Conservation (phyloP, 2,888 invertebrate genomes). For the Elysia crispata region DNA sequence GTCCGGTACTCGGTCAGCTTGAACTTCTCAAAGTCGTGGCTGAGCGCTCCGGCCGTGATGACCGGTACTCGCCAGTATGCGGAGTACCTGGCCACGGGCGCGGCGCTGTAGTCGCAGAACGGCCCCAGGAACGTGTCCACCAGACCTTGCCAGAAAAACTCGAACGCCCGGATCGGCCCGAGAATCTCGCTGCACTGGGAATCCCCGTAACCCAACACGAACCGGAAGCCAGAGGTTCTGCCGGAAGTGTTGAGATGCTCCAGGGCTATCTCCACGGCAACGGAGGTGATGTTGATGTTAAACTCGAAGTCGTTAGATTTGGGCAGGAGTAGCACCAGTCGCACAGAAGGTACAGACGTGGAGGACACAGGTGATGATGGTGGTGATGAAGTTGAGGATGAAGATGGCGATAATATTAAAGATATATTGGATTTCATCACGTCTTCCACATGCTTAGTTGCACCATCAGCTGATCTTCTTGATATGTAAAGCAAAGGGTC, state of each 20-base stretch:
- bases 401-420: not conserved
- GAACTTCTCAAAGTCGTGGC: slow-evolving; percentile 69
- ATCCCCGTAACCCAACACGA: slow-evolving; percentile 53
- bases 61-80: slow-evolving; percentile 95
- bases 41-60: slow-evolving; percentile 82
- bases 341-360: no score
- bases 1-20: slow-evolving; percentile 60
- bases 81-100: slow-evolving; percentile 91
- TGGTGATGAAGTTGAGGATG: not conserved
- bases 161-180: slow-evolving; percentile 68
- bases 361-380: not conserved
- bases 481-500: no score
- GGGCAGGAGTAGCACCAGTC: slow-evolving; percentile 55
- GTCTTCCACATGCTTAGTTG: no score
- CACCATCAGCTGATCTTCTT: not conserved
- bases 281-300: slow-evolving; percentile 58
- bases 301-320: slow-evolving; percentile 47
- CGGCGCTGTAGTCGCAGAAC: slow-evolving; percentile 83
- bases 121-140: slow-evolving; percentile 73
- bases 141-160: slow-evolving; percentile 58
- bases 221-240: slow-evolving; percentile 23
- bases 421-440: no score
- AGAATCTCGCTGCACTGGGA: slow-evolving; percentile 53
- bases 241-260: slow-evolving; percentile 7
- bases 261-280: slow-evolving; percentile 63